Base-by-base conservation (phyloP, 2,888 invertebrate genomes). In the Epinotia ramella region DNA sequence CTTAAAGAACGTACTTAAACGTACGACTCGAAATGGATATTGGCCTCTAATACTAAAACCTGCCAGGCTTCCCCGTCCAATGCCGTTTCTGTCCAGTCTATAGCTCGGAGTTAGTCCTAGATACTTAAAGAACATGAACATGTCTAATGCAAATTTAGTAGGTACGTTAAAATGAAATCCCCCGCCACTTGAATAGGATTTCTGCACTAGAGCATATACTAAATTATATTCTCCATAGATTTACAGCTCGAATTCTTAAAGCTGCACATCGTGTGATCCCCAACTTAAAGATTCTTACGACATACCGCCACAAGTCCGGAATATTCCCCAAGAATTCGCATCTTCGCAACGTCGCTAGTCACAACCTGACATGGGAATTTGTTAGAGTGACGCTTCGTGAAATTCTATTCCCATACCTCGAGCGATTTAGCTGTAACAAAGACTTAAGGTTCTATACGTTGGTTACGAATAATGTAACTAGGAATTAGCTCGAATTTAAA, bases 381-480 rank as follows among this genome's bases (percentile, higher is more conserved):
- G 73, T 77, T 79, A 78, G 81, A 83, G 78, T 80, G 78, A 84
- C 77, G 77, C 79, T 73, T 74, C 63, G 70, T 63, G 49, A 68
- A 79, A 81, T 79, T 78, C 77, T 77, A 81, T 80, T 80, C 73
- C 74, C 66, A 44, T 63, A 70, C 46, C 59, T 56, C 24, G 13
- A 16, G 24, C 28, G 44, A 65, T 72, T 72, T 65, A 13, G 65
- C 13, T n/a, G 18, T 20, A 63, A 63, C 12, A 18, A 6, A n/a
- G 46, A 49, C 13, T 20, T 20, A 11, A 1, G 20, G 57, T 7
- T 20, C 1, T 18, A 0, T 11, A 24, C 4, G 57, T 57, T 57
- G 3, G 18, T 11, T 20, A 9, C 56, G n/a, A 53, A 53, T 16
- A 16, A 16, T 13, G 40, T 40, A 40, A 9, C 40, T 40, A 40